A percentile compares a stretch with the other conserved stretches of the same genome.
phyloP scores from a whole-genome alignment of 1,140 invertebrate species.

The Helicoverpa zea region DNA sequence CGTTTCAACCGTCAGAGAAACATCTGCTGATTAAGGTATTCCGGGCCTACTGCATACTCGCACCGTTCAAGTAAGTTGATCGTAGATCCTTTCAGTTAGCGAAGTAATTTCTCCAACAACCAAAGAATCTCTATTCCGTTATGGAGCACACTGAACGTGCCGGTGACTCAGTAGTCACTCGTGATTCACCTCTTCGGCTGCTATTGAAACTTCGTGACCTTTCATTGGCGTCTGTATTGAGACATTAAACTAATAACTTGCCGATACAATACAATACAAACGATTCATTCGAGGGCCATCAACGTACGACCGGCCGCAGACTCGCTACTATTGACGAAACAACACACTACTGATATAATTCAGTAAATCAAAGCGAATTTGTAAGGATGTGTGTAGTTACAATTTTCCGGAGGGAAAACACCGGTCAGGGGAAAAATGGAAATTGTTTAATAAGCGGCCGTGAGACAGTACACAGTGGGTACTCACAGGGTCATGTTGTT shows the following conservation, averaged over 20 bases:
- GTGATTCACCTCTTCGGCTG: conserved; percentile 43
- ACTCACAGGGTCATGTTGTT: conserved; percentile 67
- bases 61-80: background rate
- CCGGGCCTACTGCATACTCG: background rate
- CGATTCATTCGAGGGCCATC: conserved; percentile 3
- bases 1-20: conserved; percentile 15
- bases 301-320: conserved; percentile 13
- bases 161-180: conserved; percentile 31
- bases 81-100: background rate
- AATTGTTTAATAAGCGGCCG: conserved; percentile 3
- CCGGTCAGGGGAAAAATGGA: conserved; percentile 43
- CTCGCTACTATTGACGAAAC: background rate
- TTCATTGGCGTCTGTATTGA: conserved; percentile 43
- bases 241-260: conserved; percentile 43
- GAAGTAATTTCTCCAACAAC: background rate
- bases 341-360: conserved; percentile 5
- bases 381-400: conserved; percentile 32
- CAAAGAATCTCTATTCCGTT: background rate
- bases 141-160: background rate
- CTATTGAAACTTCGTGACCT: conserved; percentile 48
- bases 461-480: background rate
- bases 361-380: conserved; percentile 31
- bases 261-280: conserved; percentile 22
- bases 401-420: conserved; percentile 60
- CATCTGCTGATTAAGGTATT: background rate